phyloP scores from a whole-genome alignment of 2,888 invertebrate genomes.

The Andrena trimmerana region DNA sequence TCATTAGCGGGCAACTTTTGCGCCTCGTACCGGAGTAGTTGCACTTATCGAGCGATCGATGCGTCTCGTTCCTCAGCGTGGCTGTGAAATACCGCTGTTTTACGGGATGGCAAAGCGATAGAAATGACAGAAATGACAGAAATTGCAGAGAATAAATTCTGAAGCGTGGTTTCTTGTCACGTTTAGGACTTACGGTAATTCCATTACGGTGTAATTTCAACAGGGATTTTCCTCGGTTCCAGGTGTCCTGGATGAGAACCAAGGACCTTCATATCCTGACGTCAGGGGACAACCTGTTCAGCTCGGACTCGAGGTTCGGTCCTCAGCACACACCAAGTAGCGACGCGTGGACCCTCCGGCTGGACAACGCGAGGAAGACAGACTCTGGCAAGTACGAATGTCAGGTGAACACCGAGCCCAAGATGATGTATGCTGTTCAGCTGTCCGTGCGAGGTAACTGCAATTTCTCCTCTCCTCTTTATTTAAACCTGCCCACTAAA shows the following conservation, averaged over 20 bases:
- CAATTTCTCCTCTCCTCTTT: slow-evolving; percentile 21
- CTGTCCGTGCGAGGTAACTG: slow-evolving; percentile 88
- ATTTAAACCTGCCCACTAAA: slow-evolving; percentile 41
- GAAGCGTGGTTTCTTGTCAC: neutral
- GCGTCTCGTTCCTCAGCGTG: neutral
- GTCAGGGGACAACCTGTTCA: slow-evolving; percentile 88
- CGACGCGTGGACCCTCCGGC: slow-evolving; percentile 88
- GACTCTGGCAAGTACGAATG: slow-evolving; percentile 91
- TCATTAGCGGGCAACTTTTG: slow-evolving; percentile 44
- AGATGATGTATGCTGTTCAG: slow-evolving; percentile 89
- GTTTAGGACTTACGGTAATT: slow-evolving; percentile 29
- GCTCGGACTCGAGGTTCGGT: slow-evolving; percentile 89
- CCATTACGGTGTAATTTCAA: slow-evolving; percentile 27
- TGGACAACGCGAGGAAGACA: slow-evolving; percentile 87
- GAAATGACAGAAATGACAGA: slow-evolving; percentile 6
- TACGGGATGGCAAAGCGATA: neutral
- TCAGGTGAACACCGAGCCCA: slow-evolving; percentile 91
- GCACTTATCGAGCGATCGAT: slow-evolving; percentile 25
- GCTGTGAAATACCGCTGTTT: neutral
- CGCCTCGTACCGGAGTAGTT: neutral
- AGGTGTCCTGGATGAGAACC: slow-evolving; percentile 92
- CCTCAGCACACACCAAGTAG: slow-evolving; percentile 86
- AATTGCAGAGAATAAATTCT: neutral
- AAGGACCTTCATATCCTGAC: slow-evolving; percentile 90
- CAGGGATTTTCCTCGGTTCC: slow-evolving; percentile 71